A percentile compares a stretch with the other conserved stretches of the same genome.
phyloP scores from a whole-genome alignment of 2,797 vertebrate species.

The Malacoctenus gilli region DNA sequence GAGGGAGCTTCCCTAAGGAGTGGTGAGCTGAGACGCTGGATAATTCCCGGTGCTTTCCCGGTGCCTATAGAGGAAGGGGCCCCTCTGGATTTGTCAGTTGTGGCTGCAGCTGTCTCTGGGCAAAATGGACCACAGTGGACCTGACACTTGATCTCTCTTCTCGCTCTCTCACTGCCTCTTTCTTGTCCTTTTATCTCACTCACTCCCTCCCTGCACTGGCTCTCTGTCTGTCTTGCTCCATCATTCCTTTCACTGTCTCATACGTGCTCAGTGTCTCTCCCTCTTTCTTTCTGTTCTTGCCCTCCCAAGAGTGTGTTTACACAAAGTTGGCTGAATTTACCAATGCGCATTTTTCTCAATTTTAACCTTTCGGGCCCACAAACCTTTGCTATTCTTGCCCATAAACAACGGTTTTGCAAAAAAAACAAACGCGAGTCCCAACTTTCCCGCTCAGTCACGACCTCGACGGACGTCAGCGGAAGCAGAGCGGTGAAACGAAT shows the following conservation, averaged over 20 bases:
- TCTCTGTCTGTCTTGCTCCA: conserved; percentile 54
- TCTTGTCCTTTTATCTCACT: conserved; percentile 69
- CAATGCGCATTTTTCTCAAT: background rate
- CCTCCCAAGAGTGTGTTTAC: background rate
- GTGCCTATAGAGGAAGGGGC: conserved; percentile 77
- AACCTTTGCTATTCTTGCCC: background rate
- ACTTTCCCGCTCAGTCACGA: too few species aligned
- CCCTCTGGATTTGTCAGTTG: conserved; percentile 80
- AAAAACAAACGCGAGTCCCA: too few species aligned
- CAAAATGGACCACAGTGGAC: conserved; percentile 79
- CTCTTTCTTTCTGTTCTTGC: background rate
- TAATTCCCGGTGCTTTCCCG: conserved; percentile 81
- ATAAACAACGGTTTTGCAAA: background rate
- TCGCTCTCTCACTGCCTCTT: conserved; percentile 55
- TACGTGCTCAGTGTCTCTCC: conserved; percentile 27
- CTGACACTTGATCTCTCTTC: conserved; percentile 77
- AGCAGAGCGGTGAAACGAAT: too few species aligned
- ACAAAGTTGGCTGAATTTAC: background rate
- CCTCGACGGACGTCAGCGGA: too few species aligned
- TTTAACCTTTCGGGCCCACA: background rate
- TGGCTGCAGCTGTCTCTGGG: conserved; percentile 80
- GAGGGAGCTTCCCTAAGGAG: conserved; percentile 70
- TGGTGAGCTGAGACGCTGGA: conserved; percentile 71
- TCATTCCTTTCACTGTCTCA: conserved; percentile 62
- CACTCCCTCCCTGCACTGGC: conserved; percentile 30